Percentiles rank a stretch among this genome's conserved stretches.
Conservation (phyloP, 2,888 invertebrate species). For the Lydus trimaculatus region DNA sequence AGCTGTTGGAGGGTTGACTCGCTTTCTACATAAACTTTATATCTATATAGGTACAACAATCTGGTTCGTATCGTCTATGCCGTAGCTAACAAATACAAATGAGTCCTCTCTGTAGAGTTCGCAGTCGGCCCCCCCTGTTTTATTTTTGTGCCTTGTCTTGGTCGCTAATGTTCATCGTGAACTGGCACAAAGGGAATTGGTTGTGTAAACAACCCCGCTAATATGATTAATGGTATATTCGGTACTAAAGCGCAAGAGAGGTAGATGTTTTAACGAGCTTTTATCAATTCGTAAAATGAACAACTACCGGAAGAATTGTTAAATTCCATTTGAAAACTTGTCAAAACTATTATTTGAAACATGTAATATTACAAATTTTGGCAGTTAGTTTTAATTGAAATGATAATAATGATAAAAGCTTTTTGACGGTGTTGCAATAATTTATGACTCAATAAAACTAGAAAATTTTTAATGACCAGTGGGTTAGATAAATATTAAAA, state of each 20-base stretch:
- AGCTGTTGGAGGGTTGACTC: constrained; percentile 27
- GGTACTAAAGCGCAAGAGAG: constrained; percentile 21
- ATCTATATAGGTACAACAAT: constrained; percentile 26
- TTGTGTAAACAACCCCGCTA: constrained; percentile 48
- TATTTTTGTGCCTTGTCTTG: constrained; percentile 23
- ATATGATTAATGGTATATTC: constrained; percentile 47
- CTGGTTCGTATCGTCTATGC: constrained; percentile 36
- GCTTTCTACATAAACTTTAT: not conserved
- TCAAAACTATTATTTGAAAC: not conserved
- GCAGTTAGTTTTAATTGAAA: not conserved
- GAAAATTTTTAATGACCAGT: constrained; percentile 4
- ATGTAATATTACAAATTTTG: not conserved
- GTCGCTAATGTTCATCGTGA: constrained; percentile 35
- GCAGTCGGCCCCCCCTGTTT: constrained; percentile 35
- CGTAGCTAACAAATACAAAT: constrained; percentile 51
- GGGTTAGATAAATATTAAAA: not conserved
- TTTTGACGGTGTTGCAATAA: not conserved
- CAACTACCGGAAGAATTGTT: not conserved
- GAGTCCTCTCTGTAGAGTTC: no score
- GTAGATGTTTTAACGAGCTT: constrained; percentile 15
- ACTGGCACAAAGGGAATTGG: constrained; percentile 47
- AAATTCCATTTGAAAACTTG: not conserved
- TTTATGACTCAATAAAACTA: not conserved
- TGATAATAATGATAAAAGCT: not conserved
- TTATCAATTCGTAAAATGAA: constrained; percentile 21